Evolutionary conservation across 1,140 invertebrate species (phyloP).

Genomic region (Platorchestia sp.): DNA sequence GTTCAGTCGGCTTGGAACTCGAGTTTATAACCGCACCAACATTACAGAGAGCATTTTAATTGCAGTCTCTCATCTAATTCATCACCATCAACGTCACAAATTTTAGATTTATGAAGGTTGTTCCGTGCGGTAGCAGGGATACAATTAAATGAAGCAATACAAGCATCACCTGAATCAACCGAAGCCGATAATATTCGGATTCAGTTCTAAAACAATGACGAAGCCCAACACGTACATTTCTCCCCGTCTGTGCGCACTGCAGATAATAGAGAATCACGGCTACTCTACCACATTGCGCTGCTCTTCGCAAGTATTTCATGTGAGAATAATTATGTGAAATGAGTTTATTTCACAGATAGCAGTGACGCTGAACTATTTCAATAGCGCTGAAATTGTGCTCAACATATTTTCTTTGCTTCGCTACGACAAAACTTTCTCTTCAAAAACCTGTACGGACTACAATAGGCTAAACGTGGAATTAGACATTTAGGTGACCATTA

Average conservation of each 20-base stretch:
- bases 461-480: no score
- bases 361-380: no score
- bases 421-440: neutral
- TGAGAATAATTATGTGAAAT: no score
- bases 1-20: neutral
- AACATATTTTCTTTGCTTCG: neutral
- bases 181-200: neutral
- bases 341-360: no score
- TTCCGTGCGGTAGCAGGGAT: neutral
- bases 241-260: neutral
- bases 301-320: neutral
- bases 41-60: neutral
- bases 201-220: neutral
- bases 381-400: no score
- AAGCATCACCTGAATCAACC: neutral
- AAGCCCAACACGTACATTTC: neutral
- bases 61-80: neutral
- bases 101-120: neutral
- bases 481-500: neutral
- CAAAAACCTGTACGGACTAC: no score
- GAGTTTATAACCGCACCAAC: neutral
- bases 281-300: neutral
- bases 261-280: neutral
- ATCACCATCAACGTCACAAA: neutral
- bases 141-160: neutral